These are phyloP conservation scores for Pachymerium ferrugineum DNA, from an alignment of 2,888 invertebrate genomes.

Conservation along the genomic window DNA sequence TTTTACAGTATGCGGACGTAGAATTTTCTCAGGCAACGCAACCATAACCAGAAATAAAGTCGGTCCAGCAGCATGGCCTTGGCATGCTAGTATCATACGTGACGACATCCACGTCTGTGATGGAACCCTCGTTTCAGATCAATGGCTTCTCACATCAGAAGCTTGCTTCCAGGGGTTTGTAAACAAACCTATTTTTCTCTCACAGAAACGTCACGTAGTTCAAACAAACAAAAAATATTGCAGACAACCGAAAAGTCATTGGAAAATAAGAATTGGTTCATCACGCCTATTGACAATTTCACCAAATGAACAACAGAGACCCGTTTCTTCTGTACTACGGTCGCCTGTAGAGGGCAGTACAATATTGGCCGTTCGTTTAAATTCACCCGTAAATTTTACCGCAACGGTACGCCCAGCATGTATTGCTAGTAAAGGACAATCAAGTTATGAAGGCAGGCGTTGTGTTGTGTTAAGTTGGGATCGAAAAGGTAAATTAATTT, in stretches of 20 bases:
- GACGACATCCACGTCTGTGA: conserved; percentile 83
- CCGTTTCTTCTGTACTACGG: conserved; percentile 74
- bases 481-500: conserved; percentile 59
- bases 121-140: conserved; percentile 70
- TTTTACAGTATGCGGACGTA: background rate
- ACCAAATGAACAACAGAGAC: conserved; percentile 75
- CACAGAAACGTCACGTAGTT: background rate
- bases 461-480: conserved; percentile 85
- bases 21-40: background rate
- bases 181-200: background rate
- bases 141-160: conserved; percentile 80
- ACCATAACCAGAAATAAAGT: conserved; percentile 29
- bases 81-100: conserved; percentile 76
- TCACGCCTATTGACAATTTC: conserved; percentile 66
- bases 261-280: conserved; percentile 72
- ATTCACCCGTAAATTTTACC: conserved; percentile 65
- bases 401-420: conserved; percentile 81
- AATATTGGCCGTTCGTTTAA: conserved; percentile 71
- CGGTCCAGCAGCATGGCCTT: conserved; percentile 60
- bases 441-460: conserved; percentile 40
- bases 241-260: conserved; percentile 78
- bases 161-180: conserved; percentile 69
- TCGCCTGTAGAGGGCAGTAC: conserved; percentile 85
- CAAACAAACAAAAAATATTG: background rate
- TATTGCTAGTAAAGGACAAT: conserved; percentile 56